Conservation (phyloP, 2,113 vertebrate species). For the Argyrosomus japonicus region DNA sequence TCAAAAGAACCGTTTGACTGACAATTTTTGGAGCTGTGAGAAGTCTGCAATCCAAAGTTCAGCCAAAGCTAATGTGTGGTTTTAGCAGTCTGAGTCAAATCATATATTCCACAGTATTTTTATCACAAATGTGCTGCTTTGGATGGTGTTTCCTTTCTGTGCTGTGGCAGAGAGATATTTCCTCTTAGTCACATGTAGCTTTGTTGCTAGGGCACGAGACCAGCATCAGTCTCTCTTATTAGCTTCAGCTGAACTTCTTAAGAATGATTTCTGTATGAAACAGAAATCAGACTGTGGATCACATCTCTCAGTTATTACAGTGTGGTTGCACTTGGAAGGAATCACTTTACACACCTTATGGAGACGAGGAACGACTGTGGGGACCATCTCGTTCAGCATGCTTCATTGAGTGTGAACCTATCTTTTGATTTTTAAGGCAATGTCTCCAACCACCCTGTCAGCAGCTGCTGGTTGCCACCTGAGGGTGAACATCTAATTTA, state of each 20-base stretch:
- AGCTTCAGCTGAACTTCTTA: neutral
- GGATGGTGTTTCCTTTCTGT: neutral
- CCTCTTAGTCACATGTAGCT: neutral
- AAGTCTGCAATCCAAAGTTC: constrained; percentile 5
- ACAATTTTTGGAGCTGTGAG: constrained; percentile 17
- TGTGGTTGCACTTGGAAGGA: neutral
- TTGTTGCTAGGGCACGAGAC: neutral
- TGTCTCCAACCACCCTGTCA: neutral
- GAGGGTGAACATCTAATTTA: neutral
- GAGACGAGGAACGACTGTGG: neutral
- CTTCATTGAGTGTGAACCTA: neutral
- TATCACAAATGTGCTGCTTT: neutral
- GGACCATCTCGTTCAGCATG: neutral
- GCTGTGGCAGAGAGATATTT: neutral
- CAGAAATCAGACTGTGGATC: neutral
- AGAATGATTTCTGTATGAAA: neutral
- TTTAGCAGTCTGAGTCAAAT: constrained; percentile 7
- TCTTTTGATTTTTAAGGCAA: neutral
- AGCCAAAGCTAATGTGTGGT: constrained; percentile 8
- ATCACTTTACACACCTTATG: neutral
- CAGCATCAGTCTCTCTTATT: neutral
- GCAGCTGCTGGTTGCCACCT: neutral
- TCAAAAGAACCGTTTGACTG: neutral
- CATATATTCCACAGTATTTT: constrained; percentile 2
- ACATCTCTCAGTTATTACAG: neutral